These are phyloP conservation scores for Damaliscus lunatus DNA, from an alignment of 2,113 vertebrate genomes.

Conservation along the genomic window DNA sequence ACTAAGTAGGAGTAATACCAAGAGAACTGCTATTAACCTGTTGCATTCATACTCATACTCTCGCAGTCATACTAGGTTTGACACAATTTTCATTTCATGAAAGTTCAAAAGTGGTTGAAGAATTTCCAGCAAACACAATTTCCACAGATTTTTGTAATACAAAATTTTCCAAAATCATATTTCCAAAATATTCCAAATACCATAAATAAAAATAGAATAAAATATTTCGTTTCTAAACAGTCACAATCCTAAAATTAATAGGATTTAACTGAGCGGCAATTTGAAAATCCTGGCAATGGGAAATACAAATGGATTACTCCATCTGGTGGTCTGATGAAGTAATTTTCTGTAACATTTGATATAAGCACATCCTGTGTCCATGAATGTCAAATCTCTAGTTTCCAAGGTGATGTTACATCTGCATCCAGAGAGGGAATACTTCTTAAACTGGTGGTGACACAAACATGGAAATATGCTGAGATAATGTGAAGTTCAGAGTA, in stretches of 20 bases:
- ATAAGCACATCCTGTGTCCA: neutral
- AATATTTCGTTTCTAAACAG: neutral
- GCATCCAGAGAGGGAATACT: neutral
- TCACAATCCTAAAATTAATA: neutral
- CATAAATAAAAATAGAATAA: neutral
- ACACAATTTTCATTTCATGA: neutral
- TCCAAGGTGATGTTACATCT: neutral
- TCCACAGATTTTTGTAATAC: neutral
- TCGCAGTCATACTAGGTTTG: neutral
- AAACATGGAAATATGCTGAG: neutral
- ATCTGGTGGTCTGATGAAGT: slow-evolving; percentile 6
- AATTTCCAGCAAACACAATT: slow-evolving; percentile 1
- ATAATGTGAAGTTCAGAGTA: neutral
- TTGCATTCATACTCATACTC: neutral
- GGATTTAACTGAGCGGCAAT: neutral
- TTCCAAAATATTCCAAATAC: neutral
- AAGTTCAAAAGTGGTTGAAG: neutral
- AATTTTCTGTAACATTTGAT: slow-evolving; percentile 9
- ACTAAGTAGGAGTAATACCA: neutral
- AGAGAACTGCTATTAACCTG: neutral
- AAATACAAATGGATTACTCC: neutral
- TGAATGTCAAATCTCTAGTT: neutral
- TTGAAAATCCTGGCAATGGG: slow-evolving; percentile 20
- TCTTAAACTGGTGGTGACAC: neutral
- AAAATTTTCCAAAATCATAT: neutral